These are phyloP conservation scores for Papilio helenus DNA, from an alignment of 1,140 invertebrate species.

Conservation along the genomic window DNA sequence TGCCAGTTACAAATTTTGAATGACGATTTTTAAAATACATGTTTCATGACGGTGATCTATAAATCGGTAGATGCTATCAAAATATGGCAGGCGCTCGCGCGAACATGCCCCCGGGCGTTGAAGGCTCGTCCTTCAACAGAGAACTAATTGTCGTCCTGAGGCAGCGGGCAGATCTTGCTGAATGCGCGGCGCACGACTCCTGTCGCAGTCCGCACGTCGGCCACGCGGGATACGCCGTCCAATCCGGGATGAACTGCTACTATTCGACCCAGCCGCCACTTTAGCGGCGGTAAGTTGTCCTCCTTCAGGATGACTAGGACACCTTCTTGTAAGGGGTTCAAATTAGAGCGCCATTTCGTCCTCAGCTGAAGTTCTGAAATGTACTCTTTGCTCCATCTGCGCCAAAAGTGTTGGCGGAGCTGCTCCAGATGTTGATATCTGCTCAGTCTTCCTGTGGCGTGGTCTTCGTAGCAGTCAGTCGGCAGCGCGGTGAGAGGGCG, in stretches of 20 bases:
- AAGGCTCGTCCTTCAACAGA: background rate
- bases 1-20: too few species aligned
- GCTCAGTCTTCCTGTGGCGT: background rate
- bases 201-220: background rate
- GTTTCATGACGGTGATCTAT: too few species aligned
- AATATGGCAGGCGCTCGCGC: background rate
- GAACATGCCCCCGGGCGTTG: conserved; percentile 17
- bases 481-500: background rate
- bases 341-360: background rate
- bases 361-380: background rate
- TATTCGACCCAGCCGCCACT: background rate
- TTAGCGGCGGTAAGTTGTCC: background rate
- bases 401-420: conserved; percentile 32
- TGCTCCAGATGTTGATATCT: conserved; percentile 17
- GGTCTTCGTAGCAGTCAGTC: background rate
- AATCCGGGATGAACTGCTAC: background rate
- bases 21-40: too few species aligned
- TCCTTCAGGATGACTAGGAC: background rate
- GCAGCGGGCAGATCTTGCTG: background rate
- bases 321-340: background rate
- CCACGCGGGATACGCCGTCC: background rate
- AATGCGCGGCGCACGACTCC: conserved; percentile 4
- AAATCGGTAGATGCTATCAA: too few species aligned
- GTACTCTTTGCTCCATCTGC: conserved; percentile 23
- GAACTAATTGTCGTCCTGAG: conserved; percentile 5